phyloP scores from a whole-genome alignment of 2,113 vertebrate species.

The Mormyrus iriodes region DNA sequence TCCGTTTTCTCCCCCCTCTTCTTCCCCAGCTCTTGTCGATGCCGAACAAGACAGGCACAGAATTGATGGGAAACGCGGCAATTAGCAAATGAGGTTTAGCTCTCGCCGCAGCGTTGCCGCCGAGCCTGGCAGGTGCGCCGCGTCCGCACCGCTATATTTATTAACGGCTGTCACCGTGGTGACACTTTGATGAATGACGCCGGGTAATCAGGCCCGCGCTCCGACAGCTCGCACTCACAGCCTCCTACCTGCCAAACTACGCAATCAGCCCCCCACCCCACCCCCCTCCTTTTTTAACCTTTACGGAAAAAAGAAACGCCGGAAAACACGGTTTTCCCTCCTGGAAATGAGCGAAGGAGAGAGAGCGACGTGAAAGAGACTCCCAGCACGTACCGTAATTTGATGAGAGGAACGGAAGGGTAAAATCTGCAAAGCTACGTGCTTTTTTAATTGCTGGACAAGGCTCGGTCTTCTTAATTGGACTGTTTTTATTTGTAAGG shows the following conservation, averaged over 20 bases:
- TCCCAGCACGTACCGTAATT: constrained; percentile 31
- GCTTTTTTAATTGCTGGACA: constrained; percentile 58
- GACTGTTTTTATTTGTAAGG: constrained; percentile 47
- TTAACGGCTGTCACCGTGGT: constrained; percentile 98
- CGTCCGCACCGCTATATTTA: constrained; percentile 98
- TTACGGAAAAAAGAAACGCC: constrained; percentile 37
- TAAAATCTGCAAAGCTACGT: constrained; percentile 49
- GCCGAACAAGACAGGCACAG: constrained; percentile 83
- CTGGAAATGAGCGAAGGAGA: constrained; percentile 36
- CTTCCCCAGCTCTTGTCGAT: constrained; percentile 62
- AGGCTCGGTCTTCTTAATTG: constrained; percentile 53
- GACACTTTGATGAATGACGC: constrained; percentile 99
- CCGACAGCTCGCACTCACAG: constrained; percentile 89
- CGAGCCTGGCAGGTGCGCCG: constrained; percentile 87
- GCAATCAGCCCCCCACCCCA: constrained; percentile 53
- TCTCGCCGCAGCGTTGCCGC: constrained; percentile 75
- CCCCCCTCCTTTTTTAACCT: constrained; percentile 36
- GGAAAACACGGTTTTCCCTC: constrained; percentile 41
- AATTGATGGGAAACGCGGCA: constrained; percentile 95
- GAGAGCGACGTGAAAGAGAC: not conserved
- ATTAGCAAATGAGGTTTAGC: constrained; percentile 99
- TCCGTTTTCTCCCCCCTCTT: constrained; percentile 26
- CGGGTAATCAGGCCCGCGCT: constrained; percentile 91
- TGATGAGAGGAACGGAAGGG: constrained; percentile 35
- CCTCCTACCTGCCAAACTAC: constrained; percentile 84